Evolutionary conservation across 30 jellyfish, hydroid and myxozoan genomes (phyloP), one percentile per base, ranked within the genome.

Genomic region (Hydractinia symbiolongicarpus): DNA sequence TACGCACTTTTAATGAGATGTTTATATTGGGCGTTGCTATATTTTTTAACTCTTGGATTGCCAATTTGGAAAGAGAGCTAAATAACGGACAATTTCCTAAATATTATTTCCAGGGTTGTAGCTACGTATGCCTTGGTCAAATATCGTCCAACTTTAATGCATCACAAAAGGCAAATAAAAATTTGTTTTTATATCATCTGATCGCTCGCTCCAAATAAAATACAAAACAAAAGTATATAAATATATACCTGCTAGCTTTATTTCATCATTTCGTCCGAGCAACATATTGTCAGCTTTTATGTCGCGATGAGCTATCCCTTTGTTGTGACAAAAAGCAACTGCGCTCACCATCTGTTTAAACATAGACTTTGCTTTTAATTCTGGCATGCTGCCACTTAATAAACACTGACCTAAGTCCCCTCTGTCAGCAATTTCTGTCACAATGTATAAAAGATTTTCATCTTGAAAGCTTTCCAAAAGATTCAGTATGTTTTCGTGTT

Each of bases 301-400:
- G 40, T 64, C 74, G 19, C 74, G 9, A 64, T 64, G 74, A 4
- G 74, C 74, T 64, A 64, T 64, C 74, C 74, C 74, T 6, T n/a
- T 7, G 52, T 44, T n/a, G n/a, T 64, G 74, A 64, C 74, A 64
- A 4, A 64, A 64, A 6, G 9, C 74, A 7, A 64, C 74, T 4
- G 74, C 74, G 7, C 40, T 51, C 52, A 64, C 16, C n/a, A 64
- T 64, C 16, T 64, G 74, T 64, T 51, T 7, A 64, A 64, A 64
- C 19, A 64, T n/a, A 44, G 74, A 64, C 40, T 64, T 64, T 13
- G 74, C 9, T 51, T 64, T 64, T 44, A 64, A 64, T 5, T 64
- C 74, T 64, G 74, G 40, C 17, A 64, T n/a, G 52, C 52, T 51
- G 8, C 52, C 19, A 13, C 74, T 64, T 6, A 64, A 64, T 9